These are phyloP conservation scores for Symphodus melops DNA, from an alignment of 2,113 vertebrate genomes.

Conservation along the genomic window DNA sequence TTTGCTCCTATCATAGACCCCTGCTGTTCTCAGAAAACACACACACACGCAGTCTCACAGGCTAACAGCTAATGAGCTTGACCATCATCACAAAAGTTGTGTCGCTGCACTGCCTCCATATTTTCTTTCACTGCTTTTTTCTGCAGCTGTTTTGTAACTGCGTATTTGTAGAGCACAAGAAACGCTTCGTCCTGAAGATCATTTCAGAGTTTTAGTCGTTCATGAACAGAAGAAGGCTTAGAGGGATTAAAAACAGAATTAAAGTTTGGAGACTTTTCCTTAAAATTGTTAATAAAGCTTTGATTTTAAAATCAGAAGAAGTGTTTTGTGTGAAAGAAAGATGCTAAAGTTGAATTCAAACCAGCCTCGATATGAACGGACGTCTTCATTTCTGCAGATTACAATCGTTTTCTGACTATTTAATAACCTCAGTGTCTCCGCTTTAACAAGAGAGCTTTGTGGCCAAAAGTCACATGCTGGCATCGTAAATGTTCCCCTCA, in stretches of 20 bases:
- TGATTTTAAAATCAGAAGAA: neutral
- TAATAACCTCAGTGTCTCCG: neutral
- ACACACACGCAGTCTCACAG: slow-evolving; percentile 30
- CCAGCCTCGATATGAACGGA: too few species aligned
- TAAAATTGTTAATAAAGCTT: too few species aligned
- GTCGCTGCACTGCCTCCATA: slow-evolving; percentile 9
- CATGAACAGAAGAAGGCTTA: neutral
- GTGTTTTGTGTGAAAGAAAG: neutral
- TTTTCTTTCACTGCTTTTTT: slow-evolving; percentile 5
- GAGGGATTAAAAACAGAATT: neutral
- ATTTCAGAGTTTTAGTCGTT: too few species aligned
- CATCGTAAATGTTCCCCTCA: neutral
- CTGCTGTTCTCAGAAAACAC: slow-evolving; percentile 51
- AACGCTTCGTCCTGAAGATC: neutral
- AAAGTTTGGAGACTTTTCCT: neutral
- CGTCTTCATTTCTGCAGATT: too few species aligned
- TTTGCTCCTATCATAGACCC: slow-evolving; percentile 39
- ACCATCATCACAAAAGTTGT: slow-evolving; percentile 32
- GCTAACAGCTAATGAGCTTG: slow-evolving; percentile 65
- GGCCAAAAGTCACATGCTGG: neutral
- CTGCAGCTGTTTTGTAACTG: slow-evolving; percentile 13
- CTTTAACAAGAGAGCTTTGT: neutral
- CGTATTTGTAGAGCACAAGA: neutral
- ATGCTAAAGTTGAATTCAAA: too few species aligned
- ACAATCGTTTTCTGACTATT: neutral